Evolutionary conservation across 2,888 invertebrate species (phyloP).

Genomic region (Nesidiocoris tenuis): DNA sequence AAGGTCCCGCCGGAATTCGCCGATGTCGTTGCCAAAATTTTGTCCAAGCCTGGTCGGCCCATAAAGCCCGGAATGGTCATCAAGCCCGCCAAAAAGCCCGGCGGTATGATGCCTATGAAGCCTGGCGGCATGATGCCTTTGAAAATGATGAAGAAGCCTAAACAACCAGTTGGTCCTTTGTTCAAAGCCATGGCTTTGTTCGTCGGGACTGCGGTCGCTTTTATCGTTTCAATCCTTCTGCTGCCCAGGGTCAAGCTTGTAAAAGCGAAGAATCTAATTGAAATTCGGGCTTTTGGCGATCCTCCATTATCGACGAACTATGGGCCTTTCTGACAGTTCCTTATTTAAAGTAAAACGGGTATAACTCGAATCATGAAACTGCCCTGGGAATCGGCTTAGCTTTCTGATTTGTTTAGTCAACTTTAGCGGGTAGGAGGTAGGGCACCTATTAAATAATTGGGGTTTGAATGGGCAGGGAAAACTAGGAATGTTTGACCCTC

Average conservation of each 20-base stretch:
- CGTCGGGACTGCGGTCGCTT: slow-evolving; percentile 34
- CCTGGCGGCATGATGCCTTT: background rate
- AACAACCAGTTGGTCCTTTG: slow-evolving; percentile 28
- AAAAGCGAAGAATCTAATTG: slow-evolving; percentile 10
- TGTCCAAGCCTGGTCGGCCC: slow-evolving; percentile 2
- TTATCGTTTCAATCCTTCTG: slow-evolving; percentile 36
- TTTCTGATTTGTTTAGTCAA: no score
- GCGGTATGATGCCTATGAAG: slow-evolving; percentile 22
- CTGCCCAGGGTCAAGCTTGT: slow-evolving; percentile 38
- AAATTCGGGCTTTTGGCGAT: background rate
- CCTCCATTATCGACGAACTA: no score
- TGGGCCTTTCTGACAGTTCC: no score
- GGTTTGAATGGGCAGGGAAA: no score
- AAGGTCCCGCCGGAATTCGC: slow-evolving; percentile 33
- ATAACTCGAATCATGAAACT: no score
- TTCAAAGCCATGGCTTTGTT: slow-evolving; percentile 38
- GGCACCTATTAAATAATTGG: no score
- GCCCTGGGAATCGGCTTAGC: no score
- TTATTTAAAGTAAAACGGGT: no score
- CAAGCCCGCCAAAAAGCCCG: slow-evolving; percentile 25
- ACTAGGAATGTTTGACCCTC: no score
- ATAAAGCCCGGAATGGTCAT: slow-evolving; percentile 20
- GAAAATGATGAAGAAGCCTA: slow-evolving; percentile 26
- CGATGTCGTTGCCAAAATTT: slow-evolving; percentile 4
- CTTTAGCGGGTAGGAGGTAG: no score